These are phyloP conservation scores for Actinemys pallida DNA, from an alignment of 2,113 vertebrate genomes.

Conservation along the genomic window DNA sequence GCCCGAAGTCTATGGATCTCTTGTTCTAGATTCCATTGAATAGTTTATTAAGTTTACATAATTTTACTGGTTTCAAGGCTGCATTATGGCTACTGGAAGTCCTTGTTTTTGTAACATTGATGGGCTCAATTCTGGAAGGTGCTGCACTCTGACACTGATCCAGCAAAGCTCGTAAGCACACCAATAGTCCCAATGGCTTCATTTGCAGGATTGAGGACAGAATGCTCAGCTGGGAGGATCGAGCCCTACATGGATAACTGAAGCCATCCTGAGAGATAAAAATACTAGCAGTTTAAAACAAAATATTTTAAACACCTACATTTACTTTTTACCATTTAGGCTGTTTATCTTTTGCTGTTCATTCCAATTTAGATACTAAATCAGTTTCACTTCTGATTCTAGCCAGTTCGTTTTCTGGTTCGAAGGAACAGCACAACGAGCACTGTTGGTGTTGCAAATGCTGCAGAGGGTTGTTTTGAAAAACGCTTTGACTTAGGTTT, in stretches of 20 bases:
- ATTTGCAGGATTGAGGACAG: background rate
- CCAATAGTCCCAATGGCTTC: background rate
- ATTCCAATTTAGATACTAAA: background rate
- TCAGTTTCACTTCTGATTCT: background rate
- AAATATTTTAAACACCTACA: background rate
- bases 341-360: background rate
- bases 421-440: fast-evolving
- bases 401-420: background rate
- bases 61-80: background rate
- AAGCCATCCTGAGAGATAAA: background rate
- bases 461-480: fast-evolving
- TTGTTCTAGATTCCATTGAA: background rate
- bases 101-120: background rate
- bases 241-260: background rate
- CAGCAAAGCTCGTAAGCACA: background rate
- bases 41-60: background rate
- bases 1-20: fast-evolving
- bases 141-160: background rate
- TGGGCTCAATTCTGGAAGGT: background rate
- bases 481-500: background rate
- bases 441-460: fast-evolving
- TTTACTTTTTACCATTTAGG: background rate
- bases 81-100: fast-evolving
- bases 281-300: background rate
- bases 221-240: background rate